Evolutionary conservation across 2,113 vertebrate species (phyloP).

Genomic region (Pterophyllum scalare): DNA sequence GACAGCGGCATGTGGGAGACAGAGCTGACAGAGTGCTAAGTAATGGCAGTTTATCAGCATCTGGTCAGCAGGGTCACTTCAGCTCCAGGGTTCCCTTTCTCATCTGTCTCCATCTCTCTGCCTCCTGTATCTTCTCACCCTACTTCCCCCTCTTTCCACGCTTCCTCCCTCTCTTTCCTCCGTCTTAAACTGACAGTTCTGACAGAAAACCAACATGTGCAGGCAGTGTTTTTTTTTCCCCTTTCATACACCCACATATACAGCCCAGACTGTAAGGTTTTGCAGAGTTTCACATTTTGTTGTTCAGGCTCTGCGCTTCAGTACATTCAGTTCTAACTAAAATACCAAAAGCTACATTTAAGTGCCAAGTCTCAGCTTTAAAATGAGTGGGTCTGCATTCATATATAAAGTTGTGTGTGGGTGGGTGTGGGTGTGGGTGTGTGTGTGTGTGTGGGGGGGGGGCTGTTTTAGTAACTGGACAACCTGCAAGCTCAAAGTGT

Average conservation of each 20-base stretch:
- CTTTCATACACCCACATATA: slow-evolving; percentile 2
- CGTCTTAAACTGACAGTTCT: slow-evolving; percentile 32
- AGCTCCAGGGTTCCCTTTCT: slow-evolving; percentile 50
- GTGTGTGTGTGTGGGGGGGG: no score
- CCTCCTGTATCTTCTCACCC: slow-evolving; percentile 36
- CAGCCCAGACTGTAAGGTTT: neutral
- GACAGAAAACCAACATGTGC: slow-evolving; percentile 36
- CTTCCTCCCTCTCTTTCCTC: neutral
- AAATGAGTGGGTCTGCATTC: neutral
- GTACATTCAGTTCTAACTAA: neutral
- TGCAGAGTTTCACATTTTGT: neutral
- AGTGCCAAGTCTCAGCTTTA: neutral
- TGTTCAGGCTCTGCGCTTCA: neutral
- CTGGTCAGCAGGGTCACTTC: slow-evolving; percentile 66
- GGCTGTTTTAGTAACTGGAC: no score
- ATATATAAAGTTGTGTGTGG: neutral
- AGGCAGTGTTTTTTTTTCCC: neutral
- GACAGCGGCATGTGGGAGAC: slow-evolving; percentile 67
- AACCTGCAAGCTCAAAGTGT: neutral
- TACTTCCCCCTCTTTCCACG: slow-evolving; percentile 9
- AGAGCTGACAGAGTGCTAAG: slow-evolving; percentile 62
- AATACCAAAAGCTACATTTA: neutral
- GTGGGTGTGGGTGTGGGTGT: no score
- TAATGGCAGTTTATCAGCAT: slow-evolving; percentile 69
- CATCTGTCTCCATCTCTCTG: slow-evolving; percentile 62